Conservation (phyloP, 2,113 vertebrate species). For the Mesitornis unicolor region DNA sequence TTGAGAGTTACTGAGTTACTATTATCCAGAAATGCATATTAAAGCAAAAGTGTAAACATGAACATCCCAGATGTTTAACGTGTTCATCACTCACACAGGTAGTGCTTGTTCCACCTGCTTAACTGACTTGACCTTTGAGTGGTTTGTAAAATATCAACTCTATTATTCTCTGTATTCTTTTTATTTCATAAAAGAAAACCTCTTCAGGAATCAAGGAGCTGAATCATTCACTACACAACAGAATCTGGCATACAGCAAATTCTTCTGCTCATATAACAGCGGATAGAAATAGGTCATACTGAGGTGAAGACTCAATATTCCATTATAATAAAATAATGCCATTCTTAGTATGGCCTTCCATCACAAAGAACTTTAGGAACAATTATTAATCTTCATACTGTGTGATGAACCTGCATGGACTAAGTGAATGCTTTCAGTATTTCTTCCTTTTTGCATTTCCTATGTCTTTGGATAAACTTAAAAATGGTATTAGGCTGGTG, state of each 20-base stretch:
- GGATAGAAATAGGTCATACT: background rate
- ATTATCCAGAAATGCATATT: background rate
- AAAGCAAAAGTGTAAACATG: background rate
- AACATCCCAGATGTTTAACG: background rate
- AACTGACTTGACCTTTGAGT: background rate
- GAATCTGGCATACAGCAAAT: background rate
- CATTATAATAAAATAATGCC: background rate
- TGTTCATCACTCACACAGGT: background rate
- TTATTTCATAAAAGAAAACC: background rate
- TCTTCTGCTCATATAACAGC: background rate
- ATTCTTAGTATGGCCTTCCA: background rate
- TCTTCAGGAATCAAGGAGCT: background rate
- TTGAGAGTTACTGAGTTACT: background rate
- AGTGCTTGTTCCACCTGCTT: background rate
- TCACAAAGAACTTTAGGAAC: background rate
- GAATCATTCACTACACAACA: background rate
- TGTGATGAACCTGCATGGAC: background rate
- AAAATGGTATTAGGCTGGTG: background rate
- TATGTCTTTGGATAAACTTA: background rate
- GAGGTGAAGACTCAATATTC: slow-evolving; percentile 34
- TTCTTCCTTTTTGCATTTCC: background rate
- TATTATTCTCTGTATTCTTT: background rate
- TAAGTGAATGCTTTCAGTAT: background rate
- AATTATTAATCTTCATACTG: background rate
- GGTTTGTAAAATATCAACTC: background rate